Base-by-base conservation (phyloP, 2,797 vertebrate genomes). In the Cirrhinus molitorella region DNA sequence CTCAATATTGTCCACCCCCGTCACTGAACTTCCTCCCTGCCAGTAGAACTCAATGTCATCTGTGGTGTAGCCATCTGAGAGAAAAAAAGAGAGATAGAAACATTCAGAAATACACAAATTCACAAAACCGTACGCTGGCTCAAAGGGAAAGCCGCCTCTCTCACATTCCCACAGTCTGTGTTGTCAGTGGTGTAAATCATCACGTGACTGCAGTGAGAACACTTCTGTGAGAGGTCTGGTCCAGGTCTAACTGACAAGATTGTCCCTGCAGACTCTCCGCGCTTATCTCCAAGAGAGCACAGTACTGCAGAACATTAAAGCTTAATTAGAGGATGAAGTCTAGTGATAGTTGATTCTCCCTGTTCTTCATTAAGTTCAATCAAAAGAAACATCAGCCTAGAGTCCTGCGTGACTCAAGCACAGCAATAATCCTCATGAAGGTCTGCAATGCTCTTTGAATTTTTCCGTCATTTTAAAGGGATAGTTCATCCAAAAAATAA, bases 11-110 rank as follows among this genome's bases (percentile, higher is more conserved):
- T 93, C 96, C 84, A 99, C 96, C 75, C 97, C 97, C 0, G 97
- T 98, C 85, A 98, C 97, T 11, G 96, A 96, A 7, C 93, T 94
- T 51, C 96, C 94, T 89, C 97, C 97, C 78, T 96, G 96, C 97
- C 97, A 99, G 89, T 98, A 98, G 92, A 99, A 98, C 91, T 98
- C 96, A 67, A 98, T 98, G 93, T 99, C 98, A 76, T 98, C 97
- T 3, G 97, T 98, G 85, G 97, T 99, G 88, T 98, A 99, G 80
- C 97, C 98, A 92, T 98, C 97, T 98, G 83, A 84, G 49, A 79
- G 25, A 78, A 10, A 81, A n/a, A 66, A 82, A 19, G 63, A 59
- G 5, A 16, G 19, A 77, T 5, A 51, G 21, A 73, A 51, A 81
- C 34, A 25, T 66, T 43, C 5, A 45, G n/a, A 57, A 59, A 75